These are phyloP conservation scores for Dipodomys merriami DNA, from an alignment of 2,113 vertebrate genomes.

Conservation along the genomic window DNA sequence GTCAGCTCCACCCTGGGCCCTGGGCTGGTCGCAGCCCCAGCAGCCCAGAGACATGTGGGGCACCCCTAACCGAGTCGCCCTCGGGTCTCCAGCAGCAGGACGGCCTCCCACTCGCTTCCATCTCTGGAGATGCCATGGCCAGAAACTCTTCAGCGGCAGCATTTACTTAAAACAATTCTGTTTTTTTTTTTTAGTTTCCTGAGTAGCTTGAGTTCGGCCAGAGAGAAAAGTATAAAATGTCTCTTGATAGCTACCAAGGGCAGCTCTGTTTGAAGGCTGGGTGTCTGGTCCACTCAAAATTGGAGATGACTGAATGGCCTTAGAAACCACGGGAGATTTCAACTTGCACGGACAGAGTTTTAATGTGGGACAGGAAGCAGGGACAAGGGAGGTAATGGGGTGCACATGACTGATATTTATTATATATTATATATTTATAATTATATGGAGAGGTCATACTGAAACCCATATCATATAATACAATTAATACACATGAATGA, in stretches of 20 bases:
- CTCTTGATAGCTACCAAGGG: neutral
- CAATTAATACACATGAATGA: too few species aligned
- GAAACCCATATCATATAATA: too few species aligned
- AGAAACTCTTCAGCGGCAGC: neutral
- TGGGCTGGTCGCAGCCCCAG: neutral
- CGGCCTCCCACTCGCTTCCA: too few species aligned
- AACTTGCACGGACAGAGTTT: neutral
- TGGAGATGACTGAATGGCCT: too few species aligned
- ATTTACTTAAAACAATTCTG: neutral
- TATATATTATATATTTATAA: too few species aligned
- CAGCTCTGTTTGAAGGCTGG: neutral
- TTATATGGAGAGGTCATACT: too few species aligned
- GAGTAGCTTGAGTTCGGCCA: neutral
- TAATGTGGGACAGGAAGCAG: too few species aligned
- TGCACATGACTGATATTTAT: too few species aligned
- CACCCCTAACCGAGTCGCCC: neutral
- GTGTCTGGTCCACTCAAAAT: neutral
- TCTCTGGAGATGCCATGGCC: neutral
- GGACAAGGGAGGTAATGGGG: too few species aligned
- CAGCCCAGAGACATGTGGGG: accelerated
- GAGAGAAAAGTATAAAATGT: neutral
- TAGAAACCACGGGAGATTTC: too few species aligned
- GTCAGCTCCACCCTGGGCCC: neutral
- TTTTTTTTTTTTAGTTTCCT: neutral
- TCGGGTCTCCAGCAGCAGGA: too few species aligned